Evolutionary conservation across 2,888 invertebrate genomes (phyloP), one percentile per base, ranked within the genome.

Genomic region (Drosophila monieri): DNA sequence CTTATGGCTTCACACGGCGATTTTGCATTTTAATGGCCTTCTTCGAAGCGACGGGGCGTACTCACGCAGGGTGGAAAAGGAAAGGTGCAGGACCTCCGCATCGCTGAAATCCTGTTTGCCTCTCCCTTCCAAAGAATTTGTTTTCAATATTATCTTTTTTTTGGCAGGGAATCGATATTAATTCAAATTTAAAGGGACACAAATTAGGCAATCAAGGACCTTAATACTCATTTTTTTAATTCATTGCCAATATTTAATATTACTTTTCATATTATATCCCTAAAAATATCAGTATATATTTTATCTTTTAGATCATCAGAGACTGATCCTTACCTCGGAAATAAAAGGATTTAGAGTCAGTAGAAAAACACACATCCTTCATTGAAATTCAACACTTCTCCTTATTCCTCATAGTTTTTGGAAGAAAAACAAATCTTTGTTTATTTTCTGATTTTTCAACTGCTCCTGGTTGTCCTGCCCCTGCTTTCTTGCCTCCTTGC

Each of bases 1-100:
- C 73, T 71, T 87, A 81, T 79, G 83, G 85, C 83, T 84, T 85
- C 83, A 85, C 83, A 83, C 75, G 72, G 77, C 73, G 88, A 78
- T 73, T 83, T 83, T 81, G 65, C 73, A 73, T 77, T 83, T 83
- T 64, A 75, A 85, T 78, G 76, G 78, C 80, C 77, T 79, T 77
- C 64, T 68, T 55, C 54, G 67, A 68, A 71, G 71, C 85, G 52
- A 74, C 79, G 83, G 85, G 85, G 74, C 66, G 73, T 61, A 61
- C 23, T 15, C 12, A n/a, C 58, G 64, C 46, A 46, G 48, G 60
- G 60, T 61, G 39, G 60, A 43, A 54, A 14, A 6, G 12, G 30
- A 60, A 58, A 58, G 60, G 60, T 60, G 47, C 67, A 74, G 60
- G 71, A 74, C 74, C 32, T 25, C 30, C 61, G 39, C 60, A 32